Percentiles rank a stretch among this genome's conserved stretches.
Conservation (phyloP, 2,113 vertebrate genomes). For the Hoplias malabaricus region DNA sequence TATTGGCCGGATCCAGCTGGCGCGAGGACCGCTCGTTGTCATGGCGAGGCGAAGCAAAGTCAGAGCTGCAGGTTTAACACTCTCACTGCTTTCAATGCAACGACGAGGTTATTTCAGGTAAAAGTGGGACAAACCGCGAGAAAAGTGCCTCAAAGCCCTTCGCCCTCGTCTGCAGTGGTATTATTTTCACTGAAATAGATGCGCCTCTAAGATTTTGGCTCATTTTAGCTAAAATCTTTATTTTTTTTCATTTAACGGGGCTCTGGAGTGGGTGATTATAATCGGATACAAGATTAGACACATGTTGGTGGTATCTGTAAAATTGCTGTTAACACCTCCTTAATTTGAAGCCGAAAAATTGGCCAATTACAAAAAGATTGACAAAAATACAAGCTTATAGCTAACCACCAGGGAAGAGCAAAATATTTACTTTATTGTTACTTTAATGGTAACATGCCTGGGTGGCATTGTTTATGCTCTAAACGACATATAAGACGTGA, state of each 20-base stretch:
- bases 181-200: too few species aligned
- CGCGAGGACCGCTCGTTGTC: conserved; percentile 30
- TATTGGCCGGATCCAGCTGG: conserved; percentile 1
- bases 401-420: too few species aligned
- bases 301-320: not conserved
- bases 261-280: too few species aligned
- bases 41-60: conserved; percentile 38
- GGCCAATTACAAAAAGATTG: not conserved
- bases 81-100: not conserved
- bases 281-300: not conserved
- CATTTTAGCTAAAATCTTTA: too few species aligned
- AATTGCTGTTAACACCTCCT: not conserved
- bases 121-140: not conserved
- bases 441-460: too few species aligned
- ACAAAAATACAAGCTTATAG: not conserved
- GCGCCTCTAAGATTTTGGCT: too few species aligned
- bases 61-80: conserved; percentile 21
- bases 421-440: too few species aligned
- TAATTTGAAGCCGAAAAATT: not conserved
- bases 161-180: too few species aligned
- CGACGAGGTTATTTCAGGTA: not conserved
- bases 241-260: too few species aligned
- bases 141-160: not conserved
- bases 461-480: too few species aligned
- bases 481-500: too few species aligned